phyloP scores from a whole-genome alignment of 2,888 invertebrate species.

The Dryobotodes eremita region DNA sequence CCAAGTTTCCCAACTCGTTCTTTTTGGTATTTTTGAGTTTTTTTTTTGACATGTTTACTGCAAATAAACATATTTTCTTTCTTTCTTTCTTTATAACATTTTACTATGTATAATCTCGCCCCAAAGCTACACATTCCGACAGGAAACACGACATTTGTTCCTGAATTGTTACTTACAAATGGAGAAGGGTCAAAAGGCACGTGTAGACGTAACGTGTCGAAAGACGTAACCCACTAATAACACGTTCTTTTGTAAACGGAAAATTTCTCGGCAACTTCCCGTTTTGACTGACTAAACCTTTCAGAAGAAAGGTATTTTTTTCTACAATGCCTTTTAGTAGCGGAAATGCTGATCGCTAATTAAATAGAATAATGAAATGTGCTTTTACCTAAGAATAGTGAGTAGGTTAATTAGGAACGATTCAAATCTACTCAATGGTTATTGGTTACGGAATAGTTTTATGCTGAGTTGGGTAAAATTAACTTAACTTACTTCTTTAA shows the following conservation, averaged over 20 bases:
- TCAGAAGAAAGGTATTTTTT: slow-evolving; percentile 22
- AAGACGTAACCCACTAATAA: slow-evolving; percentile 32
- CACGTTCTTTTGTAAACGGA: slow-evolving; percentile 23
- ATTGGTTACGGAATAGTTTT: background rate
- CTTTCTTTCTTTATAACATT: no score
- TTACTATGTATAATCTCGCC: no score
- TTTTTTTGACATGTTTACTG: no score
- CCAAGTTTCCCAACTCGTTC: no score
- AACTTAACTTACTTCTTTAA: no score
- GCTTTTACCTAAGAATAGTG: background rate
- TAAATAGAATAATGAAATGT: slow-evolving; percentile 26
- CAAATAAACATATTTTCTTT: no score
- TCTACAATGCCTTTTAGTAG: background rate
- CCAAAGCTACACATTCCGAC: background rate
- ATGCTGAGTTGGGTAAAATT: background rate
- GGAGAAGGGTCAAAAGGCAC: slow-evolving; percentile 31
- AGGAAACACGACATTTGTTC: slow-evolving; percentile 15
- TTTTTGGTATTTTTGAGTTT: no score
- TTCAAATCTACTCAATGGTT: background rate
- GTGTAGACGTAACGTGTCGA: slow-evolving; percentile 23
- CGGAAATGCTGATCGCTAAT: slow-evolving; percentile 23
- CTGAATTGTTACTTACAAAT: slow-evolving; percentile 16
- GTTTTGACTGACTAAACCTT: slow-evolving; percentile 9
- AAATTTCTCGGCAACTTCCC: slow-evolving; percentile 23
- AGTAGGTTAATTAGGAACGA: background rate